These are phyloP conservation scores for Anolis carolinensis DNA, from an alignment of 2,113 vertebrate genomes.

Conservation along the genomic window DNA sequence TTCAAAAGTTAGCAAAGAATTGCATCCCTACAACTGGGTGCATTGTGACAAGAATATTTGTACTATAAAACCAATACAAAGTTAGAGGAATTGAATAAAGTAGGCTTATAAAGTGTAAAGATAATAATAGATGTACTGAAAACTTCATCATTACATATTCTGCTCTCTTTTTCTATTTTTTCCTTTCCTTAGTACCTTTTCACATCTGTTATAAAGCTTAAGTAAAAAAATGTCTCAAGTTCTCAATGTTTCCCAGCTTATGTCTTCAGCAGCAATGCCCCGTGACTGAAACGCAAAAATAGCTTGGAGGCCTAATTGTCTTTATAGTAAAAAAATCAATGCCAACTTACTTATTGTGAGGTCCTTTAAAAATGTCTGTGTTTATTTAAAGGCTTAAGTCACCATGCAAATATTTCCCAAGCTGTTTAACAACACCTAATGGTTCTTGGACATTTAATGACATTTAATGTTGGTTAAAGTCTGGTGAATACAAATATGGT, in stretches of 20 bases:
- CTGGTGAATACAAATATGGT: not conserved
- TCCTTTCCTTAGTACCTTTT: constrained; percentile 45
- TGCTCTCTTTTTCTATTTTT: not conserved
- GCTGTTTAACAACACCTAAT: constrained; percentile 16
- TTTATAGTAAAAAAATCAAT: constrained; percentile 62
- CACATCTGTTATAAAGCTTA: constrained; percentile 36
- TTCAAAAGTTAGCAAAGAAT: no score
- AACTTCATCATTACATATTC: not conserved
- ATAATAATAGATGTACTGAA: not conserved
- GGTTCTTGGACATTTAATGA: constrained; percentile 35
- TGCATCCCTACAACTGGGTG: no score
- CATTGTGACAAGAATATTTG: no score
- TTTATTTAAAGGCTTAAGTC: constrained; percentile 50
- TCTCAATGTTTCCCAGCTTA: constrained; percentile 45
- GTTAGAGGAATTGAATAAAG: not conserved
- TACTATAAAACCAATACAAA: no score
- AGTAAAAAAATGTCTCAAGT: constrained; percentile 42
- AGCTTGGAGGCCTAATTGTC: constrained; percentile 50
- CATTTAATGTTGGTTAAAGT: not conserved
- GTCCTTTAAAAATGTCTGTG: constrained; percentile 30
- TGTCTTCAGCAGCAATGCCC: constrained; percentile 52
- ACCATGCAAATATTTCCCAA: constrained; percentile 46
- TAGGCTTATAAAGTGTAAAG: not conserved
- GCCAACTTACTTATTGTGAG: constrained; percentile 39
- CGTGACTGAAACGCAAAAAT: constrained; percentile 38